Base-by-base conservation (phyloP, 2,888 invertebrate species). In the Podabrus alpinus region DNA sequence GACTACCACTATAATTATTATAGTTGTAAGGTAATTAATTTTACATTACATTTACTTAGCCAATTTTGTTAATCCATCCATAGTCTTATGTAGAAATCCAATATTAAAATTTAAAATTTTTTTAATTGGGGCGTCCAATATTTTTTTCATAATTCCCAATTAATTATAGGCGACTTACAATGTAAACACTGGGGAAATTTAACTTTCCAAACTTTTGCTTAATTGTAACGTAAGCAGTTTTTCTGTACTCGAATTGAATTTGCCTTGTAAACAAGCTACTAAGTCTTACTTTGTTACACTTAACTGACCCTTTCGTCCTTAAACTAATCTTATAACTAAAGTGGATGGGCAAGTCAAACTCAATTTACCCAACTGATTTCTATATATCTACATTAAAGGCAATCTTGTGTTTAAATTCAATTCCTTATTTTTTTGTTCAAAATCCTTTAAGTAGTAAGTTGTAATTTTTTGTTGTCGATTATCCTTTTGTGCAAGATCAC, bases 321-420 rank as follows among this genome's bases (percentile, higher is more conserved):
- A 16, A 72, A 25, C 29, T 69, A 71, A 72, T 59, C 24, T 69
- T 19, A 66, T 72, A 68, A 74, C 45, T 45, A 21, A 69, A 61
- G 59, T 69, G 69, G 61, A 75, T 72, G 69, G 72, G 69, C 61
- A 66, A 75, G 45, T 62, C 66, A 72, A 72, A 75, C 72, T 75
- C 61, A 66, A 72, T 75, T 75, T 75, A 62, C 68, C 72, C 66
- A 17, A 62, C 62, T 16, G 19, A 62, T 62, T 17, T 19, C 62
- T 62, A 62, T 62, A 19, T 62, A 17, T 45, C 29, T 45, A 19
- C 17, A 62, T 62, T 19, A 19, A 62, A 5, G 17, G 62, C 19
- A 62, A 62, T 62, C 19, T 62, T 62, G 62, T 7, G 62, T 19
- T 45, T 45, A 45, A 45, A 45, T 45, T 45, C 29, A n/a, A 45